phyloP scores from a whole-genome alignment of 2,888 invertebrate species.

The Dastarcus helophoroides region DNA sequence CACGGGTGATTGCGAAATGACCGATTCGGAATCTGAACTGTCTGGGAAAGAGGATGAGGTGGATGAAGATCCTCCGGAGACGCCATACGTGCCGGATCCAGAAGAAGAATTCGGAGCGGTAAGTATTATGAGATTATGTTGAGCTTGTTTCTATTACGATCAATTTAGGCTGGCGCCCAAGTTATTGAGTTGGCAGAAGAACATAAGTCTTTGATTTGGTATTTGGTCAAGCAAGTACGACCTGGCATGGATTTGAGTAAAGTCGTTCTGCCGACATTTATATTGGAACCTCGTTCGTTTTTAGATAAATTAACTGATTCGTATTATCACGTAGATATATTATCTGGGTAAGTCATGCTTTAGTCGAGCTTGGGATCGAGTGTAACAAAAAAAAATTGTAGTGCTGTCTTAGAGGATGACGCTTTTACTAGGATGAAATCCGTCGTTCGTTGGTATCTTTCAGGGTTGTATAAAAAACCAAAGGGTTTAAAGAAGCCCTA shows the following conservation, averaged over 20 bases:
- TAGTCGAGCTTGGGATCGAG: conserved; percentile 2
- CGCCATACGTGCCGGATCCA: conserved; percentile 44
- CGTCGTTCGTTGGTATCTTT: conserved; percentile 84
- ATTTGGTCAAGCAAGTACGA: conserved; percentile 84
- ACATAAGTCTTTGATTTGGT: conserved; percentile 91
- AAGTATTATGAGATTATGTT: conserved; percentile 11
- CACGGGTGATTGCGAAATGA: conserved; percentile 41
- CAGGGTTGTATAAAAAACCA: conserved; percentile 88
- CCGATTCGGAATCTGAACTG: conserved; percentile 52
- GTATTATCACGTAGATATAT: conserved; percentile 85
- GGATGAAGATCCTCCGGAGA: conserved; percentile 44
- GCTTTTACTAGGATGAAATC: conserved; percentile 82
- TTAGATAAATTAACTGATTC: conserved; percentile 88
- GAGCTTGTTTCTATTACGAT: conserved; percentile 3
- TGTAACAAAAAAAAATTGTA: conserved; percentile 27
- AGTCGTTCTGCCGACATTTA: conserved; percentile 89
- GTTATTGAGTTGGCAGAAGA: conserved; percentile 90
- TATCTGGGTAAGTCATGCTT: conserved; percentile 55
- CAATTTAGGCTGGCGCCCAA: conserved; percentile 61
- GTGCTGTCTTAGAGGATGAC: conserved; percentile 74
- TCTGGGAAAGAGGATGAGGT: conserved; percentile 45
- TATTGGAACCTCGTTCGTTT: conserved; percentile 86
- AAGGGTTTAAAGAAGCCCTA: conserved; percentile 93
- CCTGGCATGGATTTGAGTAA: conserved; percentile 94
- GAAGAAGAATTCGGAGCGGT: conserved; percentile 51